phyloP scores from a whole-genome alignment of 2,113 vertebrate species.

The Fregetta grallaria region DNA sequence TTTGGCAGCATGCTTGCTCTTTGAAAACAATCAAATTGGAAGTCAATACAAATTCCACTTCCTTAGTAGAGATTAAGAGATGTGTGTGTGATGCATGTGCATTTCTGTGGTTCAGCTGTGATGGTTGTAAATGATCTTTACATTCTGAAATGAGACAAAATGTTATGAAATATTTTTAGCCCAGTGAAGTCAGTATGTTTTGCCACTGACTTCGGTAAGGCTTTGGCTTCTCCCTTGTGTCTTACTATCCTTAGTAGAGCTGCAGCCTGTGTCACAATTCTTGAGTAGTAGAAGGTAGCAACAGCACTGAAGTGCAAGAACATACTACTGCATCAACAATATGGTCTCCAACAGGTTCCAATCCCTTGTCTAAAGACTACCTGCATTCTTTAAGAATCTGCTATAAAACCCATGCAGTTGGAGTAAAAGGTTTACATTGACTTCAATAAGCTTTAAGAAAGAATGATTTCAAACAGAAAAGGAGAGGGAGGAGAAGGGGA shows the following conservation, averaged over 20 bases:
- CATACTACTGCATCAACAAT: not conserved
- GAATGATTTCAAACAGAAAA: not conserved
- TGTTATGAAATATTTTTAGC: not conserved
- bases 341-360: not conserved
- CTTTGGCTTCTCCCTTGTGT: not conserved
- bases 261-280: not conserved
- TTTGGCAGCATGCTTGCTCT: not conserved
- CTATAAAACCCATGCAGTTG: rapidly evolving
- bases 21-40: conserved; percentile 41
- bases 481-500: rapidly evolving
- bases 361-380: not conserved
- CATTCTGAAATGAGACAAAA: not conserved
- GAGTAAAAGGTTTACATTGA: not conserved
- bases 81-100: not conserved
- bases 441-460: not conserved
- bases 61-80: not conserved
- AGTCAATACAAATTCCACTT: conserved; percentile 29
- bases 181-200: not conserved
- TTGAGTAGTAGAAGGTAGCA: not conserved
- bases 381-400: not conserved
- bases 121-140: not conserved
- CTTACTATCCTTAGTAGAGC: not conserved
- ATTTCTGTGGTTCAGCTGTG: not conserved
- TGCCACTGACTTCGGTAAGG: not conserved
- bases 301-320: not conserved